Evolutionary conservation across 2,113 vertebrate genomes (phyloP).

Genomic region (Lepisosteus osseus): DNA sequence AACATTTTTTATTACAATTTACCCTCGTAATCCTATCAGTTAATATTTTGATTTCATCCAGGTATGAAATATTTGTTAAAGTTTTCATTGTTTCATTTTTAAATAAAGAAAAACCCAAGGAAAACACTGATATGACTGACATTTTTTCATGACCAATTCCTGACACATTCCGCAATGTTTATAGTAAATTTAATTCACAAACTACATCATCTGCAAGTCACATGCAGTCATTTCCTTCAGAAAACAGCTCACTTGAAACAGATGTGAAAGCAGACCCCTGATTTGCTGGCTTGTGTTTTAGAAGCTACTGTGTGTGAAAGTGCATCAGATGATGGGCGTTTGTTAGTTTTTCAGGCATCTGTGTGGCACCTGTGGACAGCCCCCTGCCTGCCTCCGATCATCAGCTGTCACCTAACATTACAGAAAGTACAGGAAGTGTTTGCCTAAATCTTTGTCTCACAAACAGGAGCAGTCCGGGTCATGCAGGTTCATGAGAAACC

Average conservation of each 20-base stretch:
- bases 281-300: constrained; percentile 26
- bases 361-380: constrained; percentile 66
- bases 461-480: constrained; percentile 41
- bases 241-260: constrained; percentile 43
- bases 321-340: constrained; percentile 27
- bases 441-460: constrained; percentile 28
- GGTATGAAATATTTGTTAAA: too few relatives aligned
- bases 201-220: too few relatives aligned
- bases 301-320: constrained; percentile 46
- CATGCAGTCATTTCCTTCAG: too few relatives aligned
- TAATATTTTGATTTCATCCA: too few relatives aligned
- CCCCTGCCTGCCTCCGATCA: constrained; percentile 46
- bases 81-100: too few relatives aligned
- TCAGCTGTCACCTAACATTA: constrained; percentile 40
- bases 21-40: too few relatives aligned
- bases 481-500: constrained; percentile 60
- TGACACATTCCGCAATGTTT: too few relatives aligned
- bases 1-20: too few relatives aligned
- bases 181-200: too few relatives aligned
- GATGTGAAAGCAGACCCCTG: constrained; percentile 59
- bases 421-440: constrained; percentile 13
- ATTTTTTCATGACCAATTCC: too few relatives aligned
- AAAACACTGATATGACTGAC: too few relatives aligned
- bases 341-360: constrained; percentile 56
- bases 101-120: too few relatives aligned